Evolutionary conservation across 2,113 vertebrate species (phyloP).

Genomic region (Paraplagusia blochii): DNA sequence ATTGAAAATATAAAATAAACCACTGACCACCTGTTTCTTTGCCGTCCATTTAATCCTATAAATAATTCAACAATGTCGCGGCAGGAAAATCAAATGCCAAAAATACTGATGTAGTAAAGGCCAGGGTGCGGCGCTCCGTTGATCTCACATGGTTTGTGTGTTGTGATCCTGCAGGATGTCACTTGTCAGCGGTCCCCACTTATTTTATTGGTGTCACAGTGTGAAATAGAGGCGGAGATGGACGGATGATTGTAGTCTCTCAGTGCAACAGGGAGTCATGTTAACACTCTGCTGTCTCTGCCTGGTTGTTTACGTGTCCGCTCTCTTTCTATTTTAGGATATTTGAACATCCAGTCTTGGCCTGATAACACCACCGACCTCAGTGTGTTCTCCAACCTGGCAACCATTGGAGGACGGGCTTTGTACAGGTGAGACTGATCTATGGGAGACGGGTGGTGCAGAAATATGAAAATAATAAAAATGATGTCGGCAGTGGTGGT

Average conservation of each 20-base stretch:
- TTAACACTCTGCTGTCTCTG: slow-evolving; percentile 17
- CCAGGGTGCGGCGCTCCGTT: not conserved
- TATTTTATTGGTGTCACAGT: slow-evolving; percentile 31
- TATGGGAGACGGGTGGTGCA: no score
- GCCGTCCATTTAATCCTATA: slow-evolving; percentile 57
- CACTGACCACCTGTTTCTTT: slow-evolving; percentile 48
- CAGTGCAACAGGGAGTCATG: slow-evolving; percentile 29
- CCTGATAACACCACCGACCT: slow-evolving; percentile 97
- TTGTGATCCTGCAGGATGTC: no score
- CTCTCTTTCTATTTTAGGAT: slow-evolving; percentile 75
- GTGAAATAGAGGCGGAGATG: slow-evolving; percentile 27
- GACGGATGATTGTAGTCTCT: slow-evolving; percentile 26
- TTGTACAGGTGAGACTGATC: no score
- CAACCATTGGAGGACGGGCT: slow-evolving; percentile 91
- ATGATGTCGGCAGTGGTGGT: no score
- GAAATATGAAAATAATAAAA: no score
- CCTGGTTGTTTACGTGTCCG: slow-evolving; percentile 29
- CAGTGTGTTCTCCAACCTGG: slow-evolving; percentile 94
- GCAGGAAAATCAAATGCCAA: slow-evolving; percentile 51
- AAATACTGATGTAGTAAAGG: slow-evolving; percentile 48
- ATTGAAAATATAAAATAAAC: slow-evolving; percentile 72
- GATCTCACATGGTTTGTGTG: no score
- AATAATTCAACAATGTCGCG: slow-evolving; percentile 58
- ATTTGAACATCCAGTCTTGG: slow-evolving; percentile 97
- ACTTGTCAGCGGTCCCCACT: slow-evolving; percentile 1